Evolutionary conservation across 2,797 vertebrate species (phyloP).

Genomic region (Phyllotis vaccarum): DNA sequence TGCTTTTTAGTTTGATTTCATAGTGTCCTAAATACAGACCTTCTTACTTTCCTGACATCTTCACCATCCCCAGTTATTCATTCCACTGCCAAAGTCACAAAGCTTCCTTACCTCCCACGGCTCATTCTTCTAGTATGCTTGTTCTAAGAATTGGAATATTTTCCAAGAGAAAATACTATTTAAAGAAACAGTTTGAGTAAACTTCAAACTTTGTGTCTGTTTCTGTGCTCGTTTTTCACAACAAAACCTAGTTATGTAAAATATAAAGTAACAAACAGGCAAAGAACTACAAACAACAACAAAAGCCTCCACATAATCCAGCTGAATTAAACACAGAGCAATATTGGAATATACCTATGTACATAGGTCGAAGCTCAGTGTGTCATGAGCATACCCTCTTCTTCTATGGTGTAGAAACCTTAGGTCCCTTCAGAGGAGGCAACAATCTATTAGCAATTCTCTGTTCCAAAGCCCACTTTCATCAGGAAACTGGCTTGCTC

Average conservation of each 20-base stretch:
- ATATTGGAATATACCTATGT: rapidly evolving
- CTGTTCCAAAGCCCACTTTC: not conserved
- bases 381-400: not conserved
- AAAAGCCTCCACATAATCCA: not conserved
- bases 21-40: not conserved
- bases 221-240: not conserved
- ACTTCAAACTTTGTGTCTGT: not conserved
- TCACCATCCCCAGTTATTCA: not conserved
- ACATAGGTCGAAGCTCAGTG: rapidly evolving
- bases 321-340: not conserved
- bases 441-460: not conserved
- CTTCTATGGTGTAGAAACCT: not conserved
- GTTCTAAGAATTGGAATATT: not conserved
- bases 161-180: not conserved
- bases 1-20: not conserved
- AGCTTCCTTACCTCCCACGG: not conserved
- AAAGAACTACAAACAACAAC: too few relatives aligned
- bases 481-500: not conserved
- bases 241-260: not conserved
- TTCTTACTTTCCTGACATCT: not conserved
- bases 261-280: not conserved
- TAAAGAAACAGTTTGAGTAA: constrained; percentile 2
- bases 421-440: not conserved
- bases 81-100: not conserved
- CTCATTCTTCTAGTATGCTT: not conserved